Evolutionary conservation across 1,140 invertebrate genomes (phyloP).

Genomic region (Stenopsyche tienmushanensis): DNA sequence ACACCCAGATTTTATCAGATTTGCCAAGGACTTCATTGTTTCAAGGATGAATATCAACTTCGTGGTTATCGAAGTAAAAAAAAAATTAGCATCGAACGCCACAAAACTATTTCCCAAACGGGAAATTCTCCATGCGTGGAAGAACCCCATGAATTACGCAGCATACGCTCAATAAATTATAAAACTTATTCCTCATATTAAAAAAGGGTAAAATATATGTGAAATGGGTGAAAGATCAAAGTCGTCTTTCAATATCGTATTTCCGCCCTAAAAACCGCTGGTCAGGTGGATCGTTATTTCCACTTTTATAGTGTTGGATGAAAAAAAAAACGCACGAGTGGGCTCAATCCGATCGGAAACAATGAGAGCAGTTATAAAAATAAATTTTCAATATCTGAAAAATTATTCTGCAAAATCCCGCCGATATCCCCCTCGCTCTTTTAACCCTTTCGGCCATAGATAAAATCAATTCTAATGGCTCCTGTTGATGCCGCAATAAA

Average conservation of each 20-base stretch:
- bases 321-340: background rate
- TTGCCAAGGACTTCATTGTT: too few species aligned
- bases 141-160: background rate
- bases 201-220: background rate
- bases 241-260: background rate
- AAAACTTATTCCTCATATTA: background rate
- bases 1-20: too few species aligned
- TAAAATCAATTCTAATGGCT: conserved; percentile 10
- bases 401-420: conserved; percentile 2
- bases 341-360: background rate
- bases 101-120: too few species aligned
- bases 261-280: background rate
- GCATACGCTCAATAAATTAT: background rate
- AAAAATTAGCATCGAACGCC: too few species aligned
- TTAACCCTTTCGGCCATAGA: conserved; percentile 16
- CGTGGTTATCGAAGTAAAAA: too few species aligned
- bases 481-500: background rate
- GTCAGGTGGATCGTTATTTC: conserved; percentile 7
- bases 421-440: background rate
- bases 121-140: background rate
- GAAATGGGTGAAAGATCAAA: conserved; percentile 3
- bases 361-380: conserved; percentile 14
- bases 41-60: too few species aligned
- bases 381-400: conserved; percentile 17
- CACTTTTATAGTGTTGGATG: background rate